Base-by-base conservation (phyloP, 2,113 vertebrate genomes). In the Mionectes macconnelli region DNA sequence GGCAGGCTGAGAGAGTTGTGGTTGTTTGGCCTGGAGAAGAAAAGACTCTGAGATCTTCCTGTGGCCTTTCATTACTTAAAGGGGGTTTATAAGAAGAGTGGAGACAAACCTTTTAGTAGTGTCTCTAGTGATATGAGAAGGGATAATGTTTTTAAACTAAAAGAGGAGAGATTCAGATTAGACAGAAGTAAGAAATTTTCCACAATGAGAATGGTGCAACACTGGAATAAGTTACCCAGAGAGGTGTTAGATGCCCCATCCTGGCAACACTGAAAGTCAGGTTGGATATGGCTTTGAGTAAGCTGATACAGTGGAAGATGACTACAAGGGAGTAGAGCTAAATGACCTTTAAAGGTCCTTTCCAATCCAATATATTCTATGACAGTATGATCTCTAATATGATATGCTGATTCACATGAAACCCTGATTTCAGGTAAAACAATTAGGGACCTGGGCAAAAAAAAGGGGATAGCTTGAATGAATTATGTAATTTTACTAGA, bases 221-320 rank as follows among this genome's bases (percentile, higher is more conserved):
- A 11, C 14, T 59, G 33, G 23, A 18, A 3, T 37, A 66, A 30
- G 6, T 37, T 18, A 4, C 33, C 42, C 14, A 22, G 30, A 59
- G 37, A 30, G 22, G 12, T 66, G 21, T 24, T 13, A 6, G 39
- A 35, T 40, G 9, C 6, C 20, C 14, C 1, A 1, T 53, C 10
- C 39, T 67, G 33, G 24, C 22, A 84, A 40, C 17, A 18, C 0
- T 78, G 37, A 25, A 45, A 16, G 23, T 39, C 37, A 39, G 16
- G 57, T 14, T 57, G 37, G 49, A 66, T 18, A 12, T 8, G 14
- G 55, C 28, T 50, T 16, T 45, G 15, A 45, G 47, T 11, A 64
- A 50, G 7, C 33, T n/a, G 20, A 39, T 1, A 0, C 12, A 39
- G 13, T 25, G 12, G 24, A 52, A 45, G 17, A 45, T n/a, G 11